Evolutionary conservation across 2,888 invertebrate genomes (phyloP).

Genomic region (Aricia artaxerxes): DNA sequence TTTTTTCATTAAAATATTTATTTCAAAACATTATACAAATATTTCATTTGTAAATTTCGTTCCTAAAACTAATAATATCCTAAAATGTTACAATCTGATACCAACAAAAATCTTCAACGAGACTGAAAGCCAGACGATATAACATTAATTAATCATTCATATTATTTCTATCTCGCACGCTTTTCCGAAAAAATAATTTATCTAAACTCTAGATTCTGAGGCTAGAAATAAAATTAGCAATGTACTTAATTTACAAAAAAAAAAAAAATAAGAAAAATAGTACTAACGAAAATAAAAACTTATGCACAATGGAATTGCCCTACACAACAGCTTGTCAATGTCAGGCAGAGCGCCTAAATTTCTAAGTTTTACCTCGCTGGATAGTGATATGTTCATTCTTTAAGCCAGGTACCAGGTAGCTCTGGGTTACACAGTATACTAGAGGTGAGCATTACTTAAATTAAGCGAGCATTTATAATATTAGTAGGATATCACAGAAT

Average conservation of each 20-base stretch:
- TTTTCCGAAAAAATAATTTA: background rate
- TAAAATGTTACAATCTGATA: background rate
- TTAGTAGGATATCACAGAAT: background rate
- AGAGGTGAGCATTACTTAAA: too few species aligned
- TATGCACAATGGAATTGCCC: too few species aligned
- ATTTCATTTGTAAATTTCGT: background rate
- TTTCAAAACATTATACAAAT: background rate
- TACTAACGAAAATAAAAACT: too few species aligned
- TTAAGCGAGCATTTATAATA: too few species aligned
- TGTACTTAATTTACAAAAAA: too few species aligned
- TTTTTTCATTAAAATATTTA: background rate
- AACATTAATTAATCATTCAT: background rate
- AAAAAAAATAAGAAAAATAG: background rate
- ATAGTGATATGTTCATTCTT: too few species aligned
- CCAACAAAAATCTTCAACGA: background rate
- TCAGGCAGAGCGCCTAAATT: too few species aligned
- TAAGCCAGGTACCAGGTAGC: too few species aligned
- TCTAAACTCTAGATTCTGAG: background rate
- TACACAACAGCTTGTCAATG: too few species aligned
- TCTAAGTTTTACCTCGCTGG: too few species aligned
- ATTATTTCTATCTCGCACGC: background rate
- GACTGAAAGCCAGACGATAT: background rate
- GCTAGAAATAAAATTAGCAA: background rate
- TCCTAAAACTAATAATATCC: background rate
- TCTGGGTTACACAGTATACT: too few species aligned